Percentiles rank a stretch among this genome's conserved stretches.
Conservation (phyloP, 2,888 invertebrate genomes). For the Sarcophaga variegata region DNA sequence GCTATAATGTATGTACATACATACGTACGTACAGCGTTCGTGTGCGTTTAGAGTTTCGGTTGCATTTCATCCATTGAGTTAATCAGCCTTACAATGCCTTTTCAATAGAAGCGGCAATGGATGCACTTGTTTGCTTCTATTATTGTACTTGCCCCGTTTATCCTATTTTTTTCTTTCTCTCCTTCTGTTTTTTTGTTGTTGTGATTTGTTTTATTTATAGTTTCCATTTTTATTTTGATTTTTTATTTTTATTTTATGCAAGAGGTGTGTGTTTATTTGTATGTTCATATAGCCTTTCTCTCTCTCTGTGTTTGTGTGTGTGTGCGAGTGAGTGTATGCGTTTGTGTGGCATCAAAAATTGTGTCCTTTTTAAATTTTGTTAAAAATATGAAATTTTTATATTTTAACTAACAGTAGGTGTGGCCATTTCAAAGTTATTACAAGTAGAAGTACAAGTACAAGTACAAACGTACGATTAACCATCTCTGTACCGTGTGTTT, state of each 20-base stretch:
- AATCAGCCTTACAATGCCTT: constrained; percentile 69
- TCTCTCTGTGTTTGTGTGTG: neutral
- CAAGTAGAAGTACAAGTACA: constrained; percentile 44
- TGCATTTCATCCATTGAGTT: constrained; percentile 66
- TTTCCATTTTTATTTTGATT: neutral
- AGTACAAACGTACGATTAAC: neutral
- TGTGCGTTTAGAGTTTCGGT: constrained; percentile 41
- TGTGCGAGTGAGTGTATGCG: neutral
- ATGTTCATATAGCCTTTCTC: neutral
- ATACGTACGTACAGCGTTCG: constrained; percentile 55
- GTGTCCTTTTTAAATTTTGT: constrained; percentile 65
- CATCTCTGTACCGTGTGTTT: constrained; percentile 37
- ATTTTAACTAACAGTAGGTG: constrained; percentile 65
- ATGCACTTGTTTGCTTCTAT: constrained; percentile 61
- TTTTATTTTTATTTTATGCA: neutral
- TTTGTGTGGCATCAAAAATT: constrained; percentile 53
- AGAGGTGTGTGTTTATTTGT: constrained; percentile 20
- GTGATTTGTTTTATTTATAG: neutral
- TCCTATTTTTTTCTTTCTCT: neutral
- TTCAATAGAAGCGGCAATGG: constrained; percentile 44
- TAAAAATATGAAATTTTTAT: constrained; percentile 69
- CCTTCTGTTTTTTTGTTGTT: neutral
- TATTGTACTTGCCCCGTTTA: constrained; percentile 54
- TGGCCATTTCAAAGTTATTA: constrained; percentile 68
- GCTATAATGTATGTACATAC: constrained; percentile 1